Evolutionary conservation across 2,113 vertebrate genomes (phyloP).

Genomic region (Bujurquina vittata): DNA sequence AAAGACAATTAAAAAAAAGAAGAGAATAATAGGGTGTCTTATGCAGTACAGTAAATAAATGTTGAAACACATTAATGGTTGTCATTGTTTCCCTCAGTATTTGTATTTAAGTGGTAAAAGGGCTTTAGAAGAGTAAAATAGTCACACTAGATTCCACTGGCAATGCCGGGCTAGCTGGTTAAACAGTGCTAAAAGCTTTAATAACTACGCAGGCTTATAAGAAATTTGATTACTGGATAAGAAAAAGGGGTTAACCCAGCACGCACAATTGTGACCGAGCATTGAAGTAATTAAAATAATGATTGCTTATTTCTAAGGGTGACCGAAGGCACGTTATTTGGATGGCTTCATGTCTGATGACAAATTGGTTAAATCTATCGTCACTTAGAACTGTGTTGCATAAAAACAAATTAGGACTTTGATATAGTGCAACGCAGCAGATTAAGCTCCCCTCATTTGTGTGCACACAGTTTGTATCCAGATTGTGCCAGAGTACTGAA

Average conservation of each 20-base stretch:
- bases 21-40: background rate
- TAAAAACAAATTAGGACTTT: background rate
- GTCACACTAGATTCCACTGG: background rate
- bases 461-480: background rate
- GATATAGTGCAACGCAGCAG: background rate
- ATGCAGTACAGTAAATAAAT: background rate
- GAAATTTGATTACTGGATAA: background rate
- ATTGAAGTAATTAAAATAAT: background rate
- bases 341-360: background rate
- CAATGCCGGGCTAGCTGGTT: background rate
- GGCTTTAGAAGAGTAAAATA: background rate
- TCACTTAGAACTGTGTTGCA: background rate
- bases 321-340: background rate
- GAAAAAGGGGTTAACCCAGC: background rate
- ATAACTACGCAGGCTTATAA: background rate
- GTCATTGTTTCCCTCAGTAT: background rate
- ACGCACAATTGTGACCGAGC: background rate
- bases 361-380: background rate
- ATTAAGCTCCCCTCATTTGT: slow-evolving; percentile 3
- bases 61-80: background rate
- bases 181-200: background rate
- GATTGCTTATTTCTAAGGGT: background rate
- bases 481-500: background rate
- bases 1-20: background rate
- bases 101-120: background rate